A percentile compares a stretch with the other conserved stretches of the same genome.
phyloP scores from a whole-genome alignment of 2,888 invertebrate genomes.

The Apamea crenata region DNA sequence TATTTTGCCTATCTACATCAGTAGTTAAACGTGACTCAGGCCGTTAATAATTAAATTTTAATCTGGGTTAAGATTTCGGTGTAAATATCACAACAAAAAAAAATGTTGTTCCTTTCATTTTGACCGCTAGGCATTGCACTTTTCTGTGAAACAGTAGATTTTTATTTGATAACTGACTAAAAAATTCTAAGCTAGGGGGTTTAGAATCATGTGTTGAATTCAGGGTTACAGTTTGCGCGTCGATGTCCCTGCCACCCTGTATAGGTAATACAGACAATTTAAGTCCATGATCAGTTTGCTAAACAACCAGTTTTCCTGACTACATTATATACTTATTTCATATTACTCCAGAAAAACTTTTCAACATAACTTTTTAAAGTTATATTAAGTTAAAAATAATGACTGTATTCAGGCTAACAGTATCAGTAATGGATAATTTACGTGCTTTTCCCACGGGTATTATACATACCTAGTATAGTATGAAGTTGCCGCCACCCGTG shows the following conservation, averaged over 20 bases:
- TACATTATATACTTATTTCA: not conserved
- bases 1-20: conserved; percentile 4
- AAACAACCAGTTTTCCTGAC: not conserved
- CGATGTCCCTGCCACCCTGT: not conserved
- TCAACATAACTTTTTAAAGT: not conserved
- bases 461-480: not conserved
- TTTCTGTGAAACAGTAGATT: not conserved
- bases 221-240: not conserved
- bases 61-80: not conserved
- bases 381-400: not conserved
- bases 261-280: not conserved
- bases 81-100: not conserved
- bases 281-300: not conserved
- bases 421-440: not conserved
- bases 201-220: not conserved
- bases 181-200: not conserved
- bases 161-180: not conserved
- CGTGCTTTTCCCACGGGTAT: conserved; percentile 39
- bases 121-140: not conserved
- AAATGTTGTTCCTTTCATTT: not conserved
- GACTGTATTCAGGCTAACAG: not conserved
- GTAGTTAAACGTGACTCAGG: conserved; percentile 15
- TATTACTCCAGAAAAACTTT: not conserved
- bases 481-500: conserved; percentile 25
- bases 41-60: not conserved